Base-by-base conservation (phyloP, 2,113 vertebrate species). In the Labrus mixtus region DNA sequence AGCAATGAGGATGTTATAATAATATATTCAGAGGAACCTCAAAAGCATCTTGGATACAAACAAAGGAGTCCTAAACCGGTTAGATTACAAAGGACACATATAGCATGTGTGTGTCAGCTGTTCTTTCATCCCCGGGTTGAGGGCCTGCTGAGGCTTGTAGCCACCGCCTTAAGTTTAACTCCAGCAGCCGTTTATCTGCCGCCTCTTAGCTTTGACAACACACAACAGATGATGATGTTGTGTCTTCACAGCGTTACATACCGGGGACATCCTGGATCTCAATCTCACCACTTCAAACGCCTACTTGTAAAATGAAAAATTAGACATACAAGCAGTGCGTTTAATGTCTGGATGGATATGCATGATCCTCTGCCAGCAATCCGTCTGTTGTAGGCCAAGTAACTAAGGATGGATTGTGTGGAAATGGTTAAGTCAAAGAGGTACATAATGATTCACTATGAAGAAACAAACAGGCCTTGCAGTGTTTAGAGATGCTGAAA, bases 121-220 rank as follows among this genome's bases (percentile, higher is more conserved):
- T 33, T 82, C 60, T 79, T 73, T 71, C 50, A 48, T 79, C 58
- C 45, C 25, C 6, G 25, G 45, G 37, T 7, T 10, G 59, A 33
- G 46, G 78, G 87, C 81, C 73, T 84, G 82, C 70, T 67, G 57
- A 64, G 86, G 57, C 83, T 84, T 79, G 86, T 77, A 78, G 25
- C 62, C 56, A 61, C 51, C 64, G 57, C 79, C 76, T 81, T 60
- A 83, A 77, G 62, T 82, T 84, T 55, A 79, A 69, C 60, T 81
- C 77, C 39, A 81, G 65, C 78, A 85, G 78, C 50, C 69, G 59
- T 29, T 80, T 11, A 67, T 53, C 72, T 8, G n/a, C 65, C 19
- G 78, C 83, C 73, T 66, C 79, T 50, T 50, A 68, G 65, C 68
- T 73, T 64, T 76, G 66, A 68, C 69, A 73, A 61, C 65, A 74